Conservation (phyloP, 2,888 invertebrate genomes). For the Meteorus colon region DNA sequence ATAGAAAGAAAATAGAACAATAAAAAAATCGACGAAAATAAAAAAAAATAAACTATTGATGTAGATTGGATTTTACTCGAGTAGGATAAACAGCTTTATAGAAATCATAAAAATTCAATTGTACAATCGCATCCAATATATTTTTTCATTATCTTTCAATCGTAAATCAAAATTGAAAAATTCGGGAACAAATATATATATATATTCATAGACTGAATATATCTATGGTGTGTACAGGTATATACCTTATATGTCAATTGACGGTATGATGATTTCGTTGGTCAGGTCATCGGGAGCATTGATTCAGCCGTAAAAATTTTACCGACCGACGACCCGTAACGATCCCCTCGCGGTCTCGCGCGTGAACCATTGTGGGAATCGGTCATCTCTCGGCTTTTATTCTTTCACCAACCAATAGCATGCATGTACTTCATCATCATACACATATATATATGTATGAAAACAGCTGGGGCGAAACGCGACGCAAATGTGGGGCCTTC, state of each 20-base stretch:
- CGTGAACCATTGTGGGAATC: conserved; percentile 39
- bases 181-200: too few species aligned
- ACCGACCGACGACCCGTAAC: conserved; percentile 40
- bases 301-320: conserved; percentile 34
- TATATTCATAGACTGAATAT: too few species aligned
- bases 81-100: too few species aligned
- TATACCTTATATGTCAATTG: conserved; percentile 6
- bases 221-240: neutral
- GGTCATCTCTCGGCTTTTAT: conserved; percentile 34
- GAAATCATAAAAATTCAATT: too few species aligned
- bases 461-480: conserved; percentile 19
- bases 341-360: conserved; percentile 29
- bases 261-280: conserved; percentile 19
- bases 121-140: too few species aligned
- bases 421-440: conserved; percentile 23
- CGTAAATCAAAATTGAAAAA: conserved; percentile 2
- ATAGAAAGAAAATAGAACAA: too few species aligned
- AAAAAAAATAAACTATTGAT: too few species aligned
- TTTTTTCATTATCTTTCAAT: conserved; percentile 5
- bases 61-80: too few species aligned
- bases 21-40: too few species aligned
- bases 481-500: conserved; percentile 27
- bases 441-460: neutral
- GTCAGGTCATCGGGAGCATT: conserved; percentile 18
- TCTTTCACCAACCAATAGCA: conserved; percentile 28